Evolutionary conservation across 2,888 invertebrate genomes (phyloP), one percentile per base, ranked within the genome.

Genomic region (Drosophila cracens): DNA sequence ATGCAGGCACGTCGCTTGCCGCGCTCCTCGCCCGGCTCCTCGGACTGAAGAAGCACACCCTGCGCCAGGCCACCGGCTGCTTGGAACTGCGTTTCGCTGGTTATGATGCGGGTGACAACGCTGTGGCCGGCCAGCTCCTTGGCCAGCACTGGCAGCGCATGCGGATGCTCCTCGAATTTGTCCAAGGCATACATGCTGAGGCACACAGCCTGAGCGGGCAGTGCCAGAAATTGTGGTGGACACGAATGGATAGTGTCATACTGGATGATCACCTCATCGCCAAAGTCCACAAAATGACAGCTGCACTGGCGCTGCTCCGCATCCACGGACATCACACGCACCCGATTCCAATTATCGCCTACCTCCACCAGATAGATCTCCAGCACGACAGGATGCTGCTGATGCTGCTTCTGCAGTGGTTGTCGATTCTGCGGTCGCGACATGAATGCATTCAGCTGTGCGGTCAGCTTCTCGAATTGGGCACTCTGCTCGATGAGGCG

Each of bases 251-350:
- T 93, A 70, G 94, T 93, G 33, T 93, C 91, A 16, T 94, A 92
- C 6, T 93, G 82, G 31, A 96, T 94, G 21, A 92, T 91, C 54
- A 95, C 95, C 73, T 95, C 95, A 79, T 96, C 96, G 0, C 97
- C 97, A 77, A 95, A 95, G 92, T 97, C 97, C 13, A 97, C 95
- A 74, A 96, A 95, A 81, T 96, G 96, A 61, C 96, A 96, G 13
- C 93, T 91, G 29, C 92, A 92, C 6, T 83, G 87, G 2, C 94
- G 94, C 34, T 93, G 93, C 1, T 94, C 92, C 29, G 93, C 94
- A 34, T 94, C 93, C n/a, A 92, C 67, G 33, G 93, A 90, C 52
- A 94, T 93, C 2, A 95, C 94, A 36, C 95, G 91, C 40, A 95
- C 94, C 76, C 95, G 92, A 94, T 89, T 94, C 95, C 91, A 95